phyloP scores from a whole-genome alignment of 64 coral and sea anemone species.

The Stichodactyla mertensii region DNA sequence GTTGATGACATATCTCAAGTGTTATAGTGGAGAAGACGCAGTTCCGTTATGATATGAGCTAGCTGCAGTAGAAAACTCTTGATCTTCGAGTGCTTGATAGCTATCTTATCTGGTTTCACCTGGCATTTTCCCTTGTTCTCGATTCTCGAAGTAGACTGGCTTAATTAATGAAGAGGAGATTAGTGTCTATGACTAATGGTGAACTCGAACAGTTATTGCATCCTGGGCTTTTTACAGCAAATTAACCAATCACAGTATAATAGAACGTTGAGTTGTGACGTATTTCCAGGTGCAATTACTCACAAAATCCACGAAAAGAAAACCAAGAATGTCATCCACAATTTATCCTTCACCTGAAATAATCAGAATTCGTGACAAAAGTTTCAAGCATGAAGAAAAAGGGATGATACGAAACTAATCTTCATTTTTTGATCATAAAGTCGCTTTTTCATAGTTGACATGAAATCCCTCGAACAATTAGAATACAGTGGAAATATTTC shows the following conservation, averaged over 20 bases:
- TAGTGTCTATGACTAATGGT: not conserved
- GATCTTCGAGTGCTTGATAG: not conserved
- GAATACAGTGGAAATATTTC: no score
- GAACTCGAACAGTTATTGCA: not conserved
- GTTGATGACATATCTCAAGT: not conserved
- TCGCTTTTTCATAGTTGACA: no score
- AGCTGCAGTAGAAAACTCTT: not conserved
- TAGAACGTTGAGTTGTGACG: not conserved
- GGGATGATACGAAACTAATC: no score
- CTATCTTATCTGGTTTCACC: constrained; percentile 1
- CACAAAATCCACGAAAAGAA: no score
- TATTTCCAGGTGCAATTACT: no score
- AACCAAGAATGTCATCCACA: no score
- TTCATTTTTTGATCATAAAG: no score
- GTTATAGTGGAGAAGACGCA: not conserved
- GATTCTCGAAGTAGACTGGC: not conserved
- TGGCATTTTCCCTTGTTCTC: not conserved
- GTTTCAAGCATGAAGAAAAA: no score
- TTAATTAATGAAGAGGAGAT: not conserved
- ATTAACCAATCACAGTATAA: not conserved
- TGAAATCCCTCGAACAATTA: no score
- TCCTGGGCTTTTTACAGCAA: not conserved
- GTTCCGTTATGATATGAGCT: not conserved
- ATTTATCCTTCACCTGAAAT: no score
- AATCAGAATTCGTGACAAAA: no score